Evolutionary conservation across 2,888 invertebrate species (phyloP), one percentile per base, ranked within the genome.

Genomic region (Entomobrya proxima): DNA sequence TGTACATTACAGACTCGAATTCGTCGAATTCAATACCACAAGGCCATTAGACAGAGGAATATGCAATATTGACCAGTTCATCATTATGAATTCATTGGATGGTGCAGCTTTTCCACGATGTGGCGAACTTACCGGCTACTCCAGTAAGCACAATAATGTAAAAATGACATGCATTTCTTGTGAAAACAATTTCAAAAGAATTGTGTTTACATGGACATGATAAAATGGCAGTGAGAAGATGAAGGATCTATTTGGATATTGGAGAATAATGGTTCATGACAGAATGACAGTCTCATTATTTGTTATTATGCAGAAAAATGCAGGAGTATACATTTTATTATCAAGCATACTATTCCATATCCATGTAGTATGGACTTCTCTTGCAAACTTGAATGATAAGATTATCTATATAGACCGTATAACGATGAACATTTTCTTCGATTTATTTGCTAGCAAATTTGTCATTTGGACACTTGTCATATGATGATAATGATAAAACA

Each of bases 101-200:
- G 92, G 92, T 9, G 91, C 92, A 4, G 91, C 92, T 0, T 91
- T 91, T 24, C 91, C 91, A 2, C 90, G 91, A 67, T 92, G 92
- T 88, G 92, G 92, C 7, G 91, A 91, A 30, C 89, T 92, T 0
- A 90, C 91, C n/a, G 91, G 92, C 72, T 92, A 92, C 69, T 90
- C 91, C 18, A 92, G 92, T 92, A 90, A 91, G 91, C 88, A 24
- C 24, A 35, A 32, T n/a, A 35, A 37, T 37, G 32, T 15, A 15
- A 15, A 24, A 27, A 58, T 27, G 47, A 47, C 15, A 4, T 47
- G 47, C n/a, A 47, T 5, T 7, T 15, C n/a, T 44, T n/a, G 27
- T 27, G 7, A 27, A 27, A 5, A n/a, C 11, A 27, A 27, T 7
- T 55, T 27, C 2, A 27, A 27, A 55, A 24, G 9, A 2, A 58